Base-by-base conservation (phyloP, 2,888 invertebrate species). In the Zele albiditarsus region DNA sequence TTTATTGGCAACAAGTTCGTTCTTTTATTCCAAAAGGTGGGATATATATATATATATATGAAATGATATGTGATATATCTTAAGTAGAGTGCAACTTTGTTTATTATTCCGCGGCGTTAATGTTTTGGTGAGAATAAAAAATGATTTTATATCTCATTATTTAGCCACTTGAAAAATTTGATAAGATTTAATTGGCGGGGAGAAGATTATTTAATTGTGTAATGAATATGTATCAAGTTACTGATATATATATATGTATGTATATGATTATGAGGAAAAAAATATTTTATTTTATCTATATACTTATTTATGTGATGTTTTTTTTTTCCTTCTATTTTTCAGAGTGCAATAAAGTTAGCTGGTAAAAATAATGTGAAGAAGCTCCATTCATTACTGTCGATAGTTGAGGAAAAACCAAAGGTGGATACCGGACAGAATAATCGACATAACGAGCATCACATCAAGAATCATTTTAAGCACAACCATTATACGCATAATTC, bases 331-430 rank as follows among this genome's bases (percentile, higher is more conserved):
- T n/a, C 62, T 6, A 82, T 70, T 77, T 88, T 87, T 31, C 87
- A 92, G 92, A 92, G 91, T 89, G 91, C 91, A 86, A 91, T 92
- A 84, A 92, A 92, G 89, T 87, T 91, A 88, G 91, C 91, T 80
- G 91, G 91, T 85, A 92, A 92, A 85, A 91, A 91, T 82, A 92
- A 91, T 88, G 91, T 91, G 84, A 92, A 92, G 86, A 91, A 91
- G 76, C 88, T 92, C 78, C 89, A 91, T 80, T 90, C 91, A 81
- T 86, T 91, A 75, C 87, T 91, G 82, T 90, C 91, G 85, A 90
- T 91, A 88, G 90, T 90, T 80, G 92, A 92, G 81, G 90, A 90
- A 77, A 92, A 92, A 87, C 91, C 91, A 84, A 92, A 92, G 88
- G 90, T 91, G 84, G 92, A 92, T 80, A 91, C 91, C 46, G 91